These are phyloP conservation scores for Pemphredon lugubris DNA, from an alignment of 2,888 invertebrate species.

Conservation along the genomic window DNA sequence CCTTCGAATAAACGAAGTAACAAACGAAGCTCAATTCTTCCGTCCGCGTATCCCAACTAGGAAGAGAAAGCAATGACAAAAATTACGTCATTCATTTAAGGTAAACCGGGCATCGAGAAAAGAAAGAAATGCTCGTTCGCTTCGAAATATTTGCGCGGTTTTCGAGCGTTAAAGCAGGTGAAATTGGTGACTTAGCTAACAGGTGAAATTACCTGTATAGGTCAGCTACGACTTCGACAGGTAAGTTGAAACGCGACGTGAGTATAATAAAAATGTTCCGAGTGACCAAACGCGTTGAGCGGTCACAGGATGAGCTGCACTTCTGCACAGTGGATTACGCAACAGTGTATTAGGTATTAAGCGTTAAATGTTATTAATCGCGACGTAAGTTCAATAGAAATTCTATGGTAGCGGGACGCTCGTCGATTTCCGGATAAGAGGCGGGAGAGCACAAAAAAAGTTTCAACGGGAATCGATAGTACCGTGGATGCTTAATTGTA, in stretches of 20 bases:
- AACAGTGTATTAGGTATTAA: constrained; percentile 52
- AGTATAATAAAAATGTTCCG: constrained; percentile 51
- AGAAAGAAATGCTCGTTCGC: neutral
- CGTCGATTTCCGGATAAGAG: too few species aligned
- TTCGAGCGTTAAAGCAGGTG: constrained; percentile 4
- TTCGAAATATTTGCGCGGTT: neutral
- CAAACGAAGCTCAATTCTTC: neutral
- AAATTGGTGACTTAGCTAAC: constrained; percentile 52
- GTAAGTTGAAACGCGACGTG: constrained; percentile 33
- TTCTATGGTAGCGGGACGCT: neutral
- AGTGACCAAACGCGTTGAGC: constrained; percentile 49
- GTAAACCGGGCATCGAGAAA: neutral
- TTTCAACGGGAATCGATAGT: too few species aligned
- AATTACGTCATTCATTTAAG: neutral
- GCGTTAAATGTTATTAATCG: constrained; percentile 30
- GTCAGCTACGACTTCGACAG: constrained; percentile 36
- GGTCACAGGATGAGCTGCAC: constrained; percentile 48
- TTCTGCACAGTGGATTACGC: constrained; percentile 34
- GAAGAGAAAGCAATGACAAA: neutral
- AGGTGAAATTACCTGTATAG: constrained; percentile 45
- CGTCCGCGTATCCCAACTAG: neutral
- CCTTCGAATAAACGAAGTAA: neutral
- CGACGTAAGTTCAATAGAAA: constrained; percentile 21
- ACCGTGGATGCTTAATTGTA: too few species aligned
- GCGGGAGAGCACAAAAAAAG: too few species aligned